A percentile compares a stretch with the other conserved stretches of the same genome.
phyloP scores from a whole-genome alignment of 2,888 invertebrate species.

The Scrobipalpa costella region DNA sequence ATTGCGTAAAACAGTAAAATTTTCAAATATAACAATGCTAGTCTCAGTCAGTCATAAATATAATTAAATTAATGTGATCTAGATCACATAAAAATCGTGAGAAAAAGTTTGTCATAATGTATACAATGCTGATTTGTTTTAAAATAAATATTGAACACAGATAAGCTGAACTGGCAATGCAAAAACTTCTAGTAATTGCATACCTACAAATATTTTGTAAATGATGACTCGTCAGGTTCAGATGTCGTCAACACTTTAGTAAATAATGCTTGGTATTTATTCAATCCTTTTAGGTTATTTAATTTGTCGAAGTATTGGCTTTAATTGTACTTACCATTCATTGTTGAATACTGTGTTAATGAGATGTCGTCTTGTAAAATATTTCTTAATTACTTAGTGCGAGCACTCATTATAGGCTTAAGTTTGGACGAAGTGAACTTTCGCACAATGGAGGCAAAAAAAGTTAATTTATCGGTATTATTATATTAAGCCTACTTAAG shows the following conservation, averaged over 20 bases:
- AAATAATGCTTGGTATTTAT: conserved; percentile 6
- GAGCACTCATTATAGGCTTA: conserved; percentile 6
- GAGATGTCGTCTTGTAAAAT: background rate
- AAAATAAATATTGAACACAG: no score
- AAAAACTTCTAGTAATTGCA: no score
- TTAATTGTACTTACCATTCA: background rate
- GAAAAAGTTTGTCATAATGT: no score
- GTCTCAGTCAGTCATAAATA: background rate
- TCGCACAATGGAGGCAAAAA: background rate
- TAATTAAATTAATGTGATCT: background rate
- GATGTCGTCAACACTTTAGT: background rate
- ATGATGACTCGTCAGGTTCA: background rate
- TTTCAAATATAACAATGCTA: background rate
- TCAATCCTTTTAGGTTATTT: background rate
- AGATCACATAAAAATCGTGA: background rate
- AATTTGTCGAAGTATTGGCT: background rate
- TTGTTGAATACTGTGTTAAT: background rate
- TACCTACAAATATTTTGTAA: background rate
- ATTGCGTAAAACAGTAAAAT: background rate
- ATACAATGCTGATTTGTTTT: no score
- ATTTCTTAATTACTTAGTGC: conserved; percentile 1
- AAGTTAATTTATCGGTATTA: conserved; percentile 3
- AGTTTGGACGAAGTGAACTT: conserved; percentile 7
- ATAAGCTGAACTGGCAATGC: no score
- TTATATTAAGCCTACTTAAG: background rate